phyloP scores from a whole-genome alignment of 1,140 invertebrate species.

The Megalopta genalis region DNA sequence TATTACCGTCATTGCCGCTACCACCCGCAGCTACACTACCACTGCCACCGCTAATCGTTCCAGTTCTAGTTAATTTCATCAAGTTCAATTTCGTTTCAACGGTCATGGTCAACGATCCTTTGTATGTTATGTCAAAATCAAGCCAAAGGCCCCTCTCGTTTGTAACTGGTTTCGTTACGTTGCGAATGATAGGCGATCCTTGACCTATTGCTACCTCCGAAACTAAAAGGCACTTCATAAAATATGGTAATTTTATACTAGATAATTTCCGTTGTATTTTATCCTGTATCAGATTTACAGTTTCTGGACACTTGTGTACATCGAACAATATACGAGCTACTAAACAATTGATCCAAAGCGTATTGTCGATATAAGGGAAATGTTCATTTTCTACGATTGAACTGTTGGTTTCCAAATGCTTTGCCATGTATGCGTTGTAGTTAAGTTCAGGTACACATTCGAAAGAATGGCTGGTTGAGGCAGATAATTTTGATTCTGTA shows the following conservation, averaged over 20 bases:
- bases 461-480: conserved; percentile 44
- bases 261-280: conserved; percentile 93
- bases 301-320: conserved; percentile 84
- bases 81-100: conserved; percentile 98
- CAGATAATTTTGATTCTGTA: conserved; percentile 68
- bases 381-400: conserved; percentile 14
- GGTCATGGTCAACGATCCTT: conserved; percentile 92
- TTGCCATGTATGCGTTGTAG: conserved; percentile 75
- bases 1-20: conserved; percentile 54
- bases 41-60: conserved; percentile 59
- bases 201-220: conserved; percentile 89
- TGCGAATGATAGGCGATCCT: conserved; percentile 88
- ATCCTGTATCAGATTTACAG: conserved; percentile 84
- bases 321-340: conserved; percentile 89
- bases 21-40: conserved; percentile 27
- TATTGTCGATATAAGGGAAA: conserved; percentile 64
- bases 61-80: conserved; percentile 87
- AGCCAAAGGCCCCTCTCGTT: conserved; percentile 96
- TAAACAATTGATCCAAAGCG: conserved; percentile 88
- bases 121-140: conserved; percentile 94
- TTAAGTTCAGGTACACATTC: conserved; percentile 67
- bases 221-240: conserved; percentile 91
- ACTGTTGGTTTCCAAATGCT: conserved; percentile 68
- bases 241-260: conserved; percentile 92
- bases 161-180: conserved; percentile 86